Percentiles rank a stretch among this genome's conserved stretches.
phyloP scores from a whole-genome alignment of 2,797 vertebrate species.

The Acomys russatus region DNA sequence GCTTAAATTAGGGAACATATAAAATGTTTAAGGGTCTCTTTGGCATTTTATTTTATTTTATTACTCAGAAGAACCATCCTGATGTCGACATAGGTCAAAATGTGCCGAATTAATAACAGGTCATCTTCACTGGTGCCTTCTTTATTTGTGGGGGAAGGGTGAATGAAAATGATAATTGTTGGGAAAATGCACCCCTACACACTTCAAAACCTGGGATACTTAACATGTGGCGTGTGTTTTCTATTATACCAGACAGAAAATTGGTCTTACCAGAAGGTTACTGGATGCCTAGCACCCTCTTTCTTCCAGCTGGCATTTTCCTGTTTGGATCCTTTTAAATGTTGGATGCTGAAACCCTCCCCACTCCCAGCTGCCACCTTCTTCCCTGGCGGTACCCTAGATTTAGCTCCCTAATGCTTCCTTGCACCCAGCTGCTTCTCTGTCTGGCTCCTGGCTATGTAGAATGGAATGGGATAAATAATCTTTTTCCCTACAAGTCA shows the following conservation, averaged over 20 bases:
- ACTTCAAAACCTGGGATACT: slow-evolving; percentile 70
- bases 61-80: slow-evolving; percentile 82
- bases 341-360: slow-evolving; percentile 80
- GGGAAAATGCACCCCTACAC: slow-evolving; percentile 58
- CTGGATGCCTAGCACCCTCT: slow-evolving; percentile 71
- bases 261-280: slow-evolving; percentile 82
- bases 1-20: slow-evolving; percentile 81
- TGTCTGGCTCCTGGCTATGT: slow-evolving; percentile 63
- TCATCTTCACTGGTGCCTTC: slow-evolving; percentile 43
- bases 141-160: neutral
- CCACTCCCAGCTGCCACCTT: slow-evolving; percentile 80
- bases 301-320: slow-evolving; percentile 81
- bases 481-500: slow-evolving; percentile 71
- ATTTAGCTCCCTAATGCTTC: slow-evolving; percentile 78
- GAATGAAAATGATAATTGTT: slow-evolving; percentile 66
- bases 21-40: slow-evolving; percentile 84
- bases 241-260: slow-evolving; percentile 76
- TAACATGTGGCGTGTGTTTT: slow-evolving; percentile 71
- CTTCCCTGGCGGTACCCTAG: slow-evolving; percentile 76
- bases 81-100: slow-evolving; percentile 82
- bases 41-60: slow-evolving; percentile 82
- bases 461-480: slow-evolving; percentile 73
- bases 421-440: slow-evolving; percentile 82
- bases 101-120: slow-evolving; percentile 72
- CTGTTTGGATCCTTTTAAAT: slow-evolving; percentile 78